A percentile compares a stretch with the other conserved stretches of the same genome.
These are phyloP conservation scores for Lypha dubia DNA, from an alignment of 2,888 invertebrate species.

Conservation along the genomic window DNA sequence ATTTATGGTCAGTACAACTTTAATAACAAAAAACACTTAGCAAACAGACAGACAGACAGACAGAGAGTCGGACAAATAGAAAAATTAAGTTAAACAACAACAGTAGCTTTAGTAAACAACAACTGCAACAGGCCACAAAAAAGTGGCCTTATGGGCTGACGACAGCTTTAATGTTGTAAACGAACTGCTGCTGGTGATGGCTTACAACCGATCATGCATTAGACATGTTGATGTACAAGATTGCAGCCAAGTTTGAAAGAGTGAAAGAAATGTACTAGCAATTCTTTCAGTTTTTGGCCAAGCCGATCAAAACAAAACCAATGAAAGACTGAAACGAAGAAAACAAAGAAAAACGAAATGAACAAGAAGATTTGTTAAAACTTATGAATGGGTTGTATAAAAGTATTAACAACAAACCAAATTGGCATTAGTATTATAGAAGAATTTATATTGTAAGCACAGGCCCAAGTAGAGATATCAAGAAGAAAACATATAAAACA, in stretches of 20 bases:
- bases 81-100: slow-evolving; percentile 55
- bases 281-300: slow-evolving; percentile 25
- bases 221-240: slow-evolving; percentile 38
- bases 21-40: slow-evolving; percentile 25
- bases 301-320: slow-evolving; percentile 59
- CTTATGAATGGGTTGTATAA: slow-evolving; percentile 66
- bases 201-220: slow-evolving; percentile 41
- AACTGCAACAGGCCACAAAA: slow-evolving; percentile 4
- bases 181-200: slow-evolving; percentile 22
- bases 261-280: slow-evolving; percentile 41
- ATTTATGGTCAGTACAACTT: slow-evolving; percentile 61
- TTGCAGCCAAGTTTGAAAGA: slow-evolving; percentile 61
- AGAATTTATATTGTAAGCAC: slow-evolving; percentile 67
- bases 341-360: slow-evolving; percentile 39
- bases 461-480: slow-evolving; percentile 24
- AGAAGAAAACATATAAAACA: neutral
- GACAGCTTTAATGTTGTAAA: slow-evolving; percentile 25
- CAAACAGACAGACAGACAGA: neutral
- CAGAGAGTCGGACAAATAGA: neutral
- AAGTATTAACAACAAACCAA: slow-evolving; percentile 60
- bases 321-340: slow-evolving; percentile 30
- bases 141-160: neutral
- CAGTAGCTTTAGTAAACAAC: slow-evolving; percentile 60
- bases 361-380: slow-evolving; percentile 35
- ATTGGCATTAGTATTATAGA: slow-evolving; percentile 68